These are phyloP conservation scores for Mycteria americana DNA, from an alignment of 2,797 vertebrate genomes.

Conservation along the genomic window DNA sequence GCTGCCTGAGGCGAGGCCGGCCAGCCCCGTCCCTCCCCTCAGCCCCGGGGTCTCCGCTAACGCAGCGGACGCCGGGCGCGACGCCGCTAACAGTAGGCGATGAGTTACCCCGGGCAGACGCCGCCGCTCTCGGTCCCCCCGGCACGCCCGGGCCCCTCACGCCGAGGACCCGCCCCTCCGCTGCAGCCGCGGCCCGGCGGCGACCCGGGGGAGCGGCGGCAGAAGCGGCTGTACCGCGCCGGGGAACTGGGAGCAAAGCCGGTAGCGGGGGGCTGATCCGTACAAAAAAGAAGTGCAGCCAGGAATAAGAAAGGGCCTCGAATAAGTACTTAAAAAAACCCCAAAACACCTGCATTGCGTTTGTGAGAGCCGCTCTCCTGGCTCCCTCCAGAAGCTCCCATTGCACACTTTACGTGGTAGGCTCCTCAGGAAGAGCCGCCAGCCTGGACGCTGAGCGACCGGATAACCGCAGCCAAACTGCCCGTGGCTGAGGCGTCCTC, in stretches of 20 bases:
- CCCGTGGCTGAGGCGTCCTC: background rate
- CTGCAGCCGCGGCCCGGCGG: background rate
- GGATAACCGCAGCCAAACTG: background rate
- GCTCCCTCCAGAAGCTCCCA: background rate
- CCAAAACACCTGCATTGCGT: background rate
- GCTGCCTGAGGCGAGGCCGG: background rate
- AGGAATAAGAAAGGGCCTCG: background rate
- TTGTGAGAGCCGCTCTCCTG: background rate
- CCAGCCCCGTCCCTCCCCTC: background rate
- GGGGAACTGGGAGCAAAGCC: background rate
- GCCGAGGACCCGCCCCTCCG: background rate
- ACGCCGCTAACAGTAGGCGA: background rate
- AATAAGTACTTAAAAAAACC: background rate
- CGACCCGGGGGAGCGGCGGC: background rate
- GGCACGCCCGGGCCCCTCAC: background rate
- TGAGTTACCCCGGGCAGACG: background rate
- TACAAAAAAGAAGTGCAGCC: background rate
- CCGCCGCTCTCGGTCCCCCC: background rate
- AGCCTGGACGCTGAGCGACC: background rate
- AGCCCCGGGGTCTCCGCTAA: background rate
- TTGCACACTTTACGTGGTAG: accelerated
- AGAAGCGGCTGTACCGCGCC: background rate
- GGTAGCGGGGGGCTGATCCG: background rate
- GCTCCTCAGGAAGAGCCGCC: background rate
- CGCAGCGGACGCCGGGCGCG: background rate